phyloP scores from a whole-genome alignment of 2,113 vertebrate species.

The Casuarius casuarius region DNA sequence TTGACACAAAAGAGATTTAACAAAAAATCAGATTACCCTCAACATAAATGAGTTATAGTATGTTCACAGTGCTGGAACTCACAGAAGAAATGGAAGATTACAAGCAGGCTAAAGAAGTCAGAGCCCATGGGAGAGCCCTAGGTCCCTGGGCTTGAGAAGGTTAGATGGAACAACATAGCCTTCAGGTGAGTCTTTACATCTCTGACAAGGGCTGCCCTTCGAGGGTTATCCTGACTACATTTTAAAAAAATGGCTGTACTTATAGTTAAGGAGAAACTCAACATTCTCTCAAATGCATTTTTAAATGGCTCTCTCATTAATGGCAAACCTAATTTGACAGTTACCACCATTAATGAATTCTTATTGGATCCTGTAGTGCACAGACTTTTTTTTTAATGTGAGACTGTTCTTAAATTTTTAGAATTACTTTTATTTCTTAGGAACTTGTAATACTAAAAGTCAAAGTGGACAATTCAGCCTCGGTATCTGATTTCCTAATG shows the following conservation, averaged over 20 bases:
- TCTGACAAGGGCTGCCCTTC: neutral
- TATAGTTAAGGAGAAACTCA: neutral
- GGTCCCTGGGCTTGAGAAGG: neutral
- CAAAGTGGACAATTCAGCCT: neutral
- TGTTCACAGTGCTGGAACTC: neutral
- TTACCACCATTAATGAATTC: neutral
- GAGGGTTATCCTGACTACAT: neutral
- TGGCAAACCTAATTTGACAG: neutral
- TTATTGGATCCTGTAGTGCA: neutral
- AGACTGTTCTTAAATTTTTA: neutral
- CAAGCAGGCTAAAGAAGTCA: neutral
- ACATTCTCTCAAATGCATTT: neutral
- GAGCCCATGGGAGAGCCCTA: neutral
- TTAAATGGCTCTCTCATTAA: neutral
- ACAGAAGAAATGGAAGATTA: neutral
- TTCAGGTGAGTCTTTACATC: neutral
- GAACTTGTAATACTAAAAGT: neutral
- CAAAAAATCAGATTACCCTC: conserved; percentile 7
- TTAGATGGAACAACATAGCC: neutral
- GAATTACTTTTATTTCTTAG: neutral
- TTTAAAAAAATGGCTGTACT: neutral
- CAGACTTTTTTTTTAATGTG: neutral
- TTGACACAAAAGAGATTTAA: conserved; percentile 8
- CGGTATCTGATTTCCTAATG: neutral
- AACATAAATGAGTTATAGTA: neutral